Conservation (phyloP, 2,888 invertebrate genomes). For the Hypercompe scribonia region DNA sequence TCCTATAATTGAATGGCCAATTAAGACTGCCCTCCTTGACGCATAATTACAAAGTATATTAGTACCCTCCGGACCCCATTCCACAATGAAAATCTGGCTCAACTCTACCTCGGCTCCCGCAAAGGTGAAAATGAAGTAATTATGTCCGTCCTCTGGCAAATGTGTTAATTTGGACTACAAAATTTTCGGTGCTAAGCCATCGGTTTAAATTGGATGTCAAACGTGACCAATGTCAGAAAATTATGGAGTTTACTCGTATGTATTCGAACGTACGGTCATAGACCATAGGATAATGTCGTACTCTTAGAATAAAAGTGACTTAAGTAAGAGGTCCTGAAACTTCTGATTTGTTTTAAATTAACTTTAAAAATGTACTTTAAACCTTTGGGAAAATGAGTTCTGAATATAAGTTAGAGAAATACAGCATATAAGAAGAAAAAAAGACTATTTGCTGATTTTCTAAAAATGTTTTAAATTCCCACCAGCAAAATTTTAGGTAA, state of each 20-base stretch:
- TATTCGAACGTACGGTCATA: too few relatives aligned
- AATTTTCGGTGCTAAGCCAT: slow-evolving; percentile 6
- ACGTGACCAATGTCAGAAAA: neutral
- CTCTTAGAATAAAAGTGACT: too few relatives aligned
- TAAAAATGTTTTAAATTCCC: too few relatives aligned
- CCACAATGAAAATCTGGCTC: slow-evolving; percentile 2
- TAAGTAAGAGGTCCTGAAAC: too few relatives aligned
- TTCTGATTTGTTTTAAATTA: too few relatives aligned
- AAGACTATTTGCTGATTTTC: too few relatives aligned
- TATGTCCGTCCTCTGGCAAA: slow-evolving; percentile 15
- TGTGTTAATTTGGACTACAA: slow-evolving; percentile 13
- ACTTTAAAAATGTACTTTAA: too few relatives aligned
- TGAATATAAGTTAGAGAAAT: too few relatives aligned
- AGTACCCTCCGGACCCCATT: neutral
- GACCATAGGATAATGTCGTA: too few relatives aligned
- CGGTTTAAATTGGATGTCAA: neutral
- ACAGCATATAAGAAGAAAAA: too few relatives aligned
- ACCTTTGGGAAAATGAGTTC: too few relatives aligned
- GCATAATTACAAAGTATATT: slow-evolving; percentile 19
- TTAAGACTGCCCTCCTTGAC: neutral
- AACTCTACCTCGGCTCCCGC: slow-evolving; percentile 2
- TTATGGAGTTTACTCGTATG: neutral
- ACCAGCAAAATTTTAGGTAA: too few relatives aligned
- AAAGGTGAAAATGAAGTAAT: slow-evolving; percentile 22
- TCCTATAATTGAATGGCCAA: neutral